phyloP scores from a whole-genome alignment of 2,797 vertebrate species.

The Luscinia megarhynchos region DNA sequence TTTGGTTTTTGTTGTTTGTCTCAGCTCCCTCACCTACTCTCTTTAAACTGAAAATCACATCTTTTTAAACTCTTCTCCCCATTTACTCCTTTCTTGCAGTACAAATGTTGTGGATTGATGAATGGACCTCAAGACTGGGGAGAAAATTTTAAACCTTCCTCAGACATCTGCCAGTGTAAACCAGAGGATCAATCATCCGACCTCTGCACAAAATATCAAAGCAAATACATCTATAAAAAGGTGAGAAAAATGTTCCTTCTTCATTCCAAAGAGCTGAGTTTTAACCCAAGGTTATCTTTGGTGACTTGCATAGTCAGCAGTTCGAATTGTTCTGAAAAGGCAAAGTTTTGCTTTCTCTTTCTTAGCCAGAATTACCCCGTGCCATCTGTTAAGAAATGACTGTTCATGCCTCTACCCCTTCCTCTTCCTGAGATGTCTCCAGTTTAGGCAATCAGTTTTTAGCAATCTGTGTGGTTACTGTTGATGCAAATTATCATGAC shows the following conservation, averaged over 20 bases:
- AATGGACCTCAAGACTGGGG: constrained; percentile 73
- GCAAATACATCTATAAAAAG: not conserved
- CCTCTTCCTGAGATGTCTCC: not conserved
- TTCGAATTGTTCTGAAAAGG: not conserved
- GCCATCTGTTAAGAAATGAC: not conserved
- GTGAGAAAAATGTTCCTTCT: constrained; percentile 53
- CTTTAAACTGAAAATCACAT: not conserved
- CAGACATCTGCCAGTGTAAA: constrained; percentile 49
- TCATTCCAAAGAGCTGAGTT: not conserved
- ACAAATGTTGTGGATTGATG: constrained; percentile 75
- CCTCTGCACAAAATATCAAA: rapidly evolving
- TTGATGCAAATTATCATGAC: not conserved
- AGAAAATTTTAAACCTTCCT: rapidly evolving
- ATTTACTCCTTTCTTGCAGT: constrained; percentile 61
- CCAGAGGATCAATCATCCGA: rapidly evolving
- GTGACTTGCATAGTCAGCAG: not conserved
- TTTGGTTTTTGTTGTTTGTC: not conserved
- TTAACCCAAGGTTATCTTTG: not conserved
- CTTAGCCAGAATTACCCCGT: not conserved
- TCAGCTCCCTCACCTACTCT: not conserved
- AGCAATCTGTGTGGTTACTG: not conserved
- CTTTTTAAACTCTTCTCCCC: not conserved
- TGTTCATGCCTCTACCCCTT: not conserved
- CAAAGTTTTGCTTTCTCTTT: not conserved
- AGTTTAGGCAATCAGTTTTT: not conserved